Base-by-base conservation (phyloP, 2,797 vertebrate genomes). In the Enteromius unitaeniatus region DNA sequence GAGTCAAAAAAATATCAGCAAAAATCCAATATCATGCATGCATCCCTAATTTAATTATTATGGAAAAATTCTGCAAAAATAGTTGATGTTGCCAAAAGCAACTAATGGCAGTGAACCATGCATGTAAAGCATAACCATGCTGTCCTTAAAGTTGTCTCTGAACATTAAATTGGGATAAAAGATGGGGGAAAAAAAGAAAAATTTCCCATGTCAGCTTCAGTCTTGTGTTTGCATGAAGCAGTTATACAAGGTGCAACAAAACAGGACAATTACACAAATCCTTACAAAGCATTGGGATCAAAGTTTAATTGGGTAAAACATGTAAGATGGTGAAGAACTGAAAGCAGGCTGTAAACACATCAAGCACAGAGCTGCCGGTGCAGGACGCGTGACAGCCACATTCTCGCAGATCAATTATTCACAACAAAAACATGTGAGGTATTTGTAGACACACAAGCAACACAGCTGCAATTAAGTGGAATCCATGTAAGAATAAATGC, bases 401-500 rank as follows among this genome's bases (percentile, higher is more conserved):
- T 64, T 82, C 60, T 79, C 10, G 34, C n/a, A 84, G 85, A 89
- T 91, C 83, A 87, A 87, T 90, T 84, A 89, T 82, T 86, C 81
- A 85, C 75, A 85, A 88, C 75, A 75, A 14, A 87, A 88, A 87
- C 85, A 89, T 81, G 64, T 81, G 31, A 80, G 82, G 8, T 79
- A 40, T 90, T 90, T 85, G 86, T 58, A 37, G 31, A 58, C 40
- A 45, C 55, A 83, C 51, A 89, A 89, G 87, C 86, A 77, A 89
- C 86, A 86, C 86, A 69, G 67, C 53, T 80, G 89, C 84, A 91
- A 91, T 92, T 92, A 91, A 89, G 82, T 31, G 83, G 78, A 91
- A 89, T 88, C 87, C 78, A 88, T 87, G 86, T 87, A 26, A 78
- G 80, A 78, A 88, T 89, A 91, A 92, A 89, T 90, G 88, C 82